Base-by-base conservation (phyloP, 2,113 vertebrate genomes). In the Aphelocoma coerulescens region DNA sequence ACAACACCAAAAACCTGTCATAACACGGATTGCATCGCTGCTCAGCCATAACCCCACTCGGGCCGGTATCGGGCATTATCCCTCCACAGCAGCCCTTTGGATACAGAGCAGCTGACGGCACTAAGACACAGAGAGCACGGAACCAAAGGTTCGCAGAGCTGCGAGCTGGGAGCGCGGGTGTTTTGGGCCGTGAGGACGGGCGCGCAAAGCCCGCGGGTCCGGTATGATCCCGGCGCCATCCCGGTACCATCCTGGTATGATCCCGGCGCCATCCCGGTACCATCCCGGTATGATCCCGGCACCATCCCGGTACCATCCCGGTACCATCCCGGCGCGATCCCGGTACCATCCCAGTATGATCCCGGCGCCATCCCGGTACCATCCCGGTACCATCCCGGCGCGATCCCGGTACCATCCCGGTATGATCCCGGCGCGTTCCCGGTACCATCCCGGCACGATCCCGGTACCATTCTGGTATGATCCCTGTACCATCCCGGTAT, bases 221-320 rank as follows among this genome's bases (percentile, higher is more conserved):
- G 3, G 16, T 0, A 27, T 2, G 20, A 21, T 10, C 44, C 44
- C 15, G 4, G 58, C 0, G 3, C 17, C 7, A 4, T 44, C 11
- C 65, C 44, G 44, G 44, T 20, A 10, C 19, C 9, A 3, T 32
- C 28, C 54, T 8, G 43, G 43, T 4, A 12, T 11, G 6, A 11
- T 10, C 51, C 51, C 27, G 16, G 51, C 1, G 9, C 27, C 2
- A 2, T 52, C 28, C 54, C 20, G 13, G 39, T 1, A 23, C 4
- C 1, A 5, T 41, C 28, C 62, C 7, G 19, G 48, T 1, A 10
- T 16, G 3, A 2, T 54, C 52, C 52, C 28, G 16, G 51, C 2
- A 16, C 27, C 6, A 0, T 30, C 52, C 52, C 10, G 28, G 51
- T 4, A 16, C 48, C 5, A 13, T 49, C 48, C 48, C 6, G 48